A percentile compares a stretch with the other conserved stretches of the same genome.
These are phyloP conservation scores for Schizotus pectinicornis DNA, from an alignment of 2,888 invertebrate genomes.

Conservation along the genomic window DNA sequence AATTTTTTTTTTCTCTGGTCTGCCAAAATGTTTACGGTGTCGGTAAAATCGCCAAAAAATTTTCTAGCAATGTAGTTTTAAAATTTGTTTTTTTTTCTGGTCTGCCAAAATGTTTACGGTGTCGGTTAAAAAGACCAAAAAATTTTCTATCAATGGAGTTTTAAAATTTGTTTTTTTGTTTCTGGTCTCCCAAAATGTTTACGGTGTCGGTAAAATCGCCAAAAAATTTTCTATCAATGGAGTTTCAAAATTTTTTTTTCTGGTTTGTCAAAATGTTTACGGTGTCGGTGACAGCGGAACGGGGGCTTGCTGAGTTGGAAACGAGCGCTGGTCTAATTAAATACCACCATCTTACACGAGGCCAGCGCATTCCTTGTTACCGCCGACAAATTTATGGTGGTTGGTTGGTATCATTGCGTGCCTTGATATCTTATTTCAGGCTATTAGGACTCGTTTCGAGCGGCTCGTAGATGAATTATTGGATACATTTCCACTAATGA, in stretches of 20 bases:
- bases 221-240: too few species aligned
- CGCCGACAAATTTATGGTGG: constrained; percentile 54
- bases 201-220: too few species aligned
- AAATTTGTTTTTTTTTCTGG: too few species aligned
- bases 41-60: too few species aligned
- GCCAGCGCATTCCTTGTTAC: constrained; percentile 50
- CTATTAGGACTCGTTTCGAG: constrained; percentile 56
- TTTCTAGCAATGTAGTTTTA: too few species aligned
- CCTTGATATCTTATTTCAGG: constrained; percentile 60
- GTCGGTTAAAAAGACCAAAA: too few species aligned
- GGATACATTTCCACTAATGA: constrained; percentile 59
- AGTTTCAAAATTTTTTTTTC: too few species aligned
- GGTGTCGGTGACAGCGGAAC: constrained; percentile 8
- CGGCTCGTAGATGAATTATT: constrained; percentile 55
- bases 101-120: neutral
- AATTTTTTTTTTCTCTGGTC: too few species aligned
- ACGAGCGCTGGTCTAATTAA: constrained; percentile 46
- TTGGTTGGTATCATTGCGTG: constrained; percentile 57
- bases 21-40: too few species aligned
- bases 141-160: too few species aligned
- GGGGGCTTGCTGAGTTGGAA: constrained; percentile 23
- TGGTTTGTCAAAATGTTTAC: neutral
- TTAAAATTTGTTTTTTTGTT: too few species aligned
- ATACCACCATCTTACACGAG: constrained; percentile 41
- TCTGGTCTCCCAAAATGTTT: too few species aligned